A percentile compares a stretch with the other conserved stretches of the same genome.
Evolutionary conservation across 2,888 invertebrate species (phyloP).

Genomic region (Himalopsyche tibetana): DNA sequence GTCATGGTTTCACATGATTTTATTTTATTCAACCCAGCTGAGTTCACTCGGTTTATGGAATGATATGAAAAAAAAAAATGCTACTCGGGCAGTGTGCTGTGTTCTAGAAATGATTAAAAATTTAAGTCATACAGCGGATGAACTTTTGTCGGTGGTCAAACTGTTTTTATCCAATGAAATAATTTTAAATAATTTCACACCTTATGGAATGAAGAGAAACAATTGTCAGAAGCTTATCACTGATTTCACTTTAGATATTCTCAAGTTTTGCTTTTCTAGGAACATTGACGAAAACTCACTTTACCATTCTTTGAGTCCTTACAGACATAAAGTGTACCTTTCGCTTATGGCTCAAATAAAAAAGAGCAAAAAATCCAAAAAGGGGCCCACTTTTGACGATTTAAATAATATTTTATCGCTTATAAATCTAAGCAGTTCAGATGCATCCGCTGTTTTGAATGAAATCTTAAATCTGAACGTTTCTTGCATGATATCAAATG

Average conservation of each 20-base stretch:
- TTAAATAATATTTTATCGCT: constrained; percentile 71
- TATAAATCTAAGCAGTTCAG: constrained; percentile 53
- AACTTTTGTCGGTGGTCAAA: constrained; percentile 39
- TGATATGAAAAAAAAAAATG: constrained; percentile 58
- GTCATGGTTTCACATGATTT: constrained; percentile 57
- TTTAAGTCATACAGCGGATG: not conserved
- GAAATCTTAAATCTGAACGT: constrained; percentile 68
- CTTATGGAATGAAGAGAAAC: constrained; percentile 70
- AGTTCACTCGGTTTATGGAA: constrained; percentile 49
- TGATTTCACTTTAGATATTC: constrained; percentile 70
- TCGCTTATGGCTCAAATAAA: constrained; percentile 74
- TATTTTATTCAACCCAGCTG: constrained; percentile 60
- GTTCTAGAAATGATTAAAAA: constrained; percentile 39
- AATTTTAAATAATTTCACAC: constrained; percentile 72
- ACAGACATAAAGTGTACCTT: constrained; percentile 76
- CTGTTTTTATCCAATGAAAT: constrained; percentile 53
- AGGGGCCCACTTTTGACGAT: constrained; percentile 70
- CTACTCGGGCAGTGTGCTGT: constrained; percentile 43
- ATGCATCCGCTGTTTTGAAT: constrained; percentile 71
- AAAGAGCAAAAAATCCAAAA: constrained; percentile 72
- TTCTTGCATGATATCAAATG: constrained; percentile 71
- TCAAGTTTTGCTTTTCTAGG: constrained; percentile 70
- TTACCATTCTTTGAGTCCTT: constrained; percentile 72
- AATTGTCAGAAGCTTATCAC: constrained; percentile 70
- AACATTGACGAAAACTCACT: constrained; percentile 47